These are phyloP conservation scores for Falco cherrug DNA, from an alignment of 2,797 vertebrate species.

Conservation along the genomic window DNA sequence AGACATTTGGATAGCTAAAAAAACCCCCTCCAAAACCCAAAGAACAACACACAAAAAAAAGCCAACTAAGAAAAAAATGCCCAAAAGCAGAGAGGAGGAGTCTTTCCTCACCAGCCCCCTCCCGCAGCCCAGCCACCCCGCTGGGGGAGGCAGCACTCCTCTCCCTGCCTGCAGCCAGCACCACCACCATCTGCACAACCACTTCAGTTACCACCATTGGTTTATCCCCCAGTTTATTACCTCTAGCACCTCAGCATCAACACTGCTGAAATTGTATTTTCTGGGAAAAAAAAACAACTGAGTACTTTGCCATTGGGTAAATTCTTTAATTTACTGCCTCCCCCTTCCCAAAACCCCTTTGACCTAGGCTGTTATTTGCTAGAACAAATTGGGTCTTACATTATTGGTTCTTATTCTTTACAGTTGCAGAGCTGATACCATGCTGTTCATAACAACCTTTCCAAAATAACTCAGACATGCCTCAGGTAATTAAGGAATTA, in stretches of 20 bases:
- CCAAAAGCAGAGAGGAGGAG: not conserved
- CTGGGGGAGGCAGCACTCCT: not conserved
- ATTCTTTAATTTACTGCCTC: not conserved
- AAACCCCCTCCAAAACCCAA: not conserved
- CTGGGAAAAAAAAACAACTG: not conserved
- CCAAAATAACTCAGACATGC: slow-evolving; percentile 43
- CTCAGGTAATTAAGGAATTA: slow-evolving; percentile 57
- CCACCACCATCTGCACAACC: not conserved
- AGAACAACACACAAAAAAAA: not conserved
- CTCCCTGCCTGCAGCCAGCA: not conserved
- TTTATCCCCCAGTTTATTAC: not conserved
- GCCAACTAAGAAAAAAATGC: not conserved
- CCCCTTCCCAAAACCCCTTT: not conserved
- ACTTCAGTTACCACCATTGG: not conserved
- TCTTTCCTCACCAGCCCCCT: not conserved
- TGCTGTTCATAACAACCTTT: slow-evolving; percentile 26
- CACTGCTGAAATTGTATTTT: not conserved
- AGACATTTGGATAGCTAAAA: not conserved
- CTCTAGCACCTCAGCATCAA: not conserved
- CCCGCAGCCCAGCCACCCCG: not conserved
- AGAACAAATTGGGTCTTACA: slow-evolving; percentile 9
- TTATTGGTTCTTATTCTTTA: slow-evolving; percentile 52
- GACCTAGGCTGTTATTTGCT: slow-evolving; percentile 12
- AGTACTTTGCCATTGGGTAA: slow-evolving; percentile 24
- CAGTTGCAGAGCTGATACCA: not conserved